Percentiles rank a stretch among this genome's conserved stretches.
These are phyloP conservation scores for Seira musarum DNA, from an alignment of 2,888 invertebrate species.

Conservation along the genomic window DNA sequence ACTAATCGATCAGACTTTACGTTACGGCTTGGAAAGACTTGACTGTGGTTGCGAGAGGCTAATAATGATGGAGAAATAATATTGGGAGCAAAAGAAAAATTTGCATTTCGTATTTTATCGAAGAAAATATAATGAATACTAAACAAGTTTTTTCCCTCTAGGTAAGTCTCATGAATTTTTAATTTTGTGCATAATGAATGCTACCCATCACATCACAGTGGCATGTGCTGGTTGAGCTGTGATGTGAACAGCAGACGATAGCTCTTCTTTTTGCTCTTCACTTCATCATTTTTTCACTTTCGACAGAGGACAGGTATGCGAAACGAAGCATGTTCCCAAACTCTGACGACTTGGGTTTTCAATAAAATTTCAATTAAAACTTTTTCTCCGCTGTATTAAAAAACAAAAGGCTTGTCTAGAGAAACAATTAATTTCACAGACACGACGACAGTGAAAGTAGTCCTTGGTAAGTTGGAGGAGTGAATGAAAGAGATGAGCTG, in stretches of 20 bases:
- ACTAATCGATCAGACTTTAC: not conserved
- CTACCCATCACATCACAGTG: not conserved
- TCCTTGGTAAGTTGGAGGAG: too few relatives aligned
- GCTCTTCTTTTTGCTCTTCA: not conserved
- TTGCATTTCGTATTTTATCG: too few relatives aligned
- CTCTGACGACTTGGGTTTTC: not conserved
- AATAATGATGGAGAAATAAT: not conserved
- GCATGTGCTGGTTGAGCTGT: not conserved
- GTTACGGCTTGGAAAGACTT: too few relatives aligned
- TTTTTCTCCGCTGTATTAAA: not conserved
- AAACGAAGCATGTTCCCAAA: not conserved
- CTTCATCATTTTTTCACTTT: not conserved
- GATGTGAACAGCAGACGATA: not conserved
- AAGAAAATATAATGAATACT: too few relatives aligned
- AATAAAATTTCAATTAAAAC: conserved; percentile 10
- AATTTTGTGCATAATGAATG: not conserved
- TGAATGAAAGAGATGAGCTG: not conserved
- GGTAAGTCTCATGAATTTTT: not conserved
- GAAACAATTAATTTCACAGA: not conserved
- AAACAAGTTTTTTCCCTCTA: too few relatives aligned
- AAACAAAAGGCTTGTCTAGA: not conserved
- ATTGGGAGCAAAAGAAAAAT: too few relatives aligned
- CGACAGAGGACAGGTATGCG: not conserved
- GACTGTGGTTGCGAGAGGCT: not conserved
- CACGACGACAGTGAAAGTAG: not conserved